A percentile compares a stretch with the other conserved stretches of the same genome.
phyloP scores from a whole-genome alignment of 2,113 vertebrate genomes.

The Eptatretus burgeri region DNA sequence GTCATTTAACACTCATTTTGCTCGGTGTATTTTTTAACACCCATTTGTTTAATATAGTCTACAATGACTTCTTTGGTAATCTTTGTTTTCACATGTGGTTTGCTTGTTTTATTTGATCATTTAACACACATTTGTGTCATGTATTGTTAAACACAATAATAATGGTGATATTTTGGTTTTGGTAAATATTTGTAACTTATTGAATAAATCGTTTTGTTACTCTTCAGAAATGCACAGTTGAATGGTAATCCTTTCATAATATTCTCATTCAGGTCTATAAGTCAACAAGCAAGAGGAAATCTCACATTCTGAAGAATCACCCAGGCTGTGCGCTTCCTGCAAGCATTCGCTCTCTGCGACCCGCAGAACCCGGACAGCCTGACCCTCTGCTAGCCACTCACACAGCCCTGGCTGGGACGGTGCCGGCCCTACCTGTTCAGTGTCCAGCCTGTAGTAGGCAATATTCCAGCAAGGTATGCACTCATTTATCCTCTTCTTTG shows the following conservation, averaged over 20 bases:
- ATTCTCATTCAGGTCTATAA: conserved; percentile 49
- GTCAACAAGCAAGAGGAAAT: conserved; percentile 88
- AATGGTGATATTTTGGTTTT: too few species aligned
- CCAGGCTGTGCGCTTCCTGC: conserved; percentile 74
- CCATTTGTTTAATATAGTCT: too few species aligned
- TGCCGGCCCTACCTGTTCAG: conserved; percentile 67
- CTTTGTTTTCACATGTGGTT: too few species aligned
- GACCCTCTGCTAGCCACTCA: conserved; percentile 95
- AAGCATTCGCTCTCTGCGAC: conserved; percentile 74
- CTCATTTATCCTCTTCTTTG: too few species aligned
- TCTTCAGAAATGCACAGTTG: too few species aligned
- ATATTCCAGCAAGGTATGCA: conserved; percentile 72
- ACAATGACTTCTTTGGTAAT: too few species aligned
- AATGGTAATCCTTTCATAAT: background rate
- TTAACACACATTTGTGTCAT: too few species aligned
- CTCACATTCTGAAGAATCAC: conserved; percentile 93
- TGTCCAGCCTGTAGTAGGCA: conserved; percentile 93
- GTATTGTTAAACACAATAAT: too few species aligned
- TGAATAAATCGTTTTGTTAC: background rate
- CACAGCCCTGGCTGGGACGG: conserved; percentile 81
- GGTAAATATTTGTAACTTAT: background rate
- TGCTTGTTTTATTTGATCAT: too few species aligned
- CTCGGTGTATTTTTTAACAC: too few species aligned
- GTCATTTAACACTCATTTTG: too few species aligned
- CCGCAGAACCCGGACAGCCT: conserved; percentile 60